Percentiles rank a stretch among this genome's conserved stretches.
These are phyloP conservation scores for Limnothrissa miodon DNA, from an alignment of 2,113 vertebrate genomes.

Conservation along the genomic window DNA sequence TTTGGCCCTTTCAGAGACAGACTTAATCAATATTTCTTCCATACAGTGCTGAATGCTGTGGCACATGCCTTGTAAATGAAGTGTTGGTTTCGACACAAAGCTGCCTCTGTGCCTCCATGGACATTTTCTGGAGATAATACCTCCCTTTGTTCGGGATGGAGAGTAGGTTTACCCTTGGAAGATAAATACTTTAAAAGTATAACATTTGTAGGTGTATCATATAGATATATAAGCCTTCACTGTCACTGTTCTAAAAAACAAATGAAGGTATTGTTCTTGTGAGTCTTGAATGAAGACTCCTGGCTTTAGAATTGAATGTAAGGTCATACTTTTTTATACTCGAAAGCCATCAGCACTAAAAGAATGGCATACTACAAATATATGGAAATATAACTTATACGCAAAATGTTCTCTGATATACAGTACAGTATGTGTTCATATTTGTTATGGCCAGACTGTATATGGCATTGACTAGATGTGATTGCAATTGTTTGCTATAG, in stretches of 20 bases:
- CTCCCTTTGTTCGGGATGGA: not conserved
- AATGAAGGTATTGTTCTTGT: not conserved
- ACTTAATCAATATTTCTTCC: not conserved
- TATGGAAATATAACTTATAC: not conserved
- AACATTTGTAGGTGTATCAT: not conserved
- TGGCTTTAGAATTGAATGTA: not conserved
- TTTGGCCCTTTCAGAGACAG: not conserved
- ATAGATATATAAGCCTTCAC: not conserved
- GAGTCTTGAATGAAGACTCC: not conserved
- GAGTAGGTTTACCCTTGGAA: not conserved
- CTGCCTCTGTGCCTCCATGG: not conserved
- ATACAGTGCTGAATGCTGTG: not conserved
- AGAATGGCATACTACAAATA: not conserved
- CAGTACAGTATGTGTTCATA: not conserved
- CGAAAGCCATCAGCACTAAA: not conserved
- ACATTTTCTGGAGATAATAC: not conserved
- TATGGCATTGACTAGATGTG: not conserved
- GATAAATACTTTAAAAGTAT: not conserved
- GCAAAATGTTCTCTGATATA: not conserved
- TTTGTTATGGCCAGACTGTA: not conserved
- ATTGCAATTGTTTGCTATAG: not conserved
- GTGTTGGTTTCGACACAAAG: not conserved
- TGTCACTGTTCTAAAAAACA: not conserved
- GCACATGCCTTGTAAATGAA: not conserved
- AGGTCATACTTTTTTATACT: not conserved